Conservation (phyloP, 2,113 vertebrate species). For the Cochlearius cochlearius region DNA sequence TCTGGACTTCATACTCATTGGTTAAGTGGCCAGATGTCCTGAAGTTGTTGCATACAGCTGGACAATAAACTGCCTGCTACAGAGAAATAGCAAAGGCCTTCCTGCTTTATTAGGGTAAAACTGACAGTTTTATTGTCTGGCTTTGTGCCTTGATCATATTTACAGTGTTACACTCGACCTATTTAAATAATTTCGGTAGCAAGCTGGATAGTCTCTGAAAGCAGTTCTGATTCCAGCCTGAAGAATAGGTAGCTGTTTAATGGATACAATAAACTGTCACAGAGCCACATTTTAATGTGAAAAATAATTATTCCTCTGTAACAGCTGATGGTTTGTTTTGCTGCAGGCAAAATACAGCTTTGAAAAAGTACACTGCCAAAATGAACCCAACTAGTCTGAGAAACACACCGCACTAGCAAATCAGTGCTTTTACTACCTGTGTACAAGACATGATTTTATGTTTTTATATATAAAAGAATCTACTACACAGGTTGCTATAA, state of each 20-base stretch:
- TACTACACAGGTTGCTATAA: not conserved
- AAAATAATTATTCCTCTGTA: constrained; percentile 24
- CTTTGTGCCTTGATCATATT: constrained; percentile 27
- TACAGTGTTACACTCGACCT: not conserved
- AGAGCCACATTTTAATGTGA: not conserved
- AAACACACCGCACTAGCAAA: not conserved
- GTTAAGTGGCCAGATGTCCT: constrained; percentile 36
- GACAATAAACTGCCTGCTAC: constrained; percentile 15
- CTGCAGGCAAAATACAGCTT: not conserved
- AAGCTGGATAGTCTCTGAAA: not conserved
- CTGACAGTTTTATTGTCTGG: constrained; percentile 28
- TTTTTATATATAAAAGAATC: not conserved
- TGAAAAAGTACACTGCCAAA: not conserved
- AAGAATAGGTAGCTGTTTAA: constrained; percentile 16
- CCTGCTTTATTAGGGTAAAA: constrained; percentile 3
- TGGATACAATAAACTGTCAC: not conserved
- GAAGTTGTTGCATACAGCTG: not conserved
- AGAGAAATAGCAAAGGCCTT: not conserved
- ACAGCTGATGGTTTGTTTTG: not conserved
- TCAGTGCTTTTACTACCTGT: not conserved
- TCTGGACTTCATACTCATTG: not conserved
- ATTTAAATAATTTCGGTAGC: not conserved
- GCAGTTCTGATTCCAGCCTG: not conserved
- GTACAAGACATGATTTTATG: not conserved
- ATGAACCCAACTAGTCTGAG: not conserved